Base-by-base conservation (phyloP, 92 coral and sea anemone species). In the Palythoa heliodiscus region DNA sequence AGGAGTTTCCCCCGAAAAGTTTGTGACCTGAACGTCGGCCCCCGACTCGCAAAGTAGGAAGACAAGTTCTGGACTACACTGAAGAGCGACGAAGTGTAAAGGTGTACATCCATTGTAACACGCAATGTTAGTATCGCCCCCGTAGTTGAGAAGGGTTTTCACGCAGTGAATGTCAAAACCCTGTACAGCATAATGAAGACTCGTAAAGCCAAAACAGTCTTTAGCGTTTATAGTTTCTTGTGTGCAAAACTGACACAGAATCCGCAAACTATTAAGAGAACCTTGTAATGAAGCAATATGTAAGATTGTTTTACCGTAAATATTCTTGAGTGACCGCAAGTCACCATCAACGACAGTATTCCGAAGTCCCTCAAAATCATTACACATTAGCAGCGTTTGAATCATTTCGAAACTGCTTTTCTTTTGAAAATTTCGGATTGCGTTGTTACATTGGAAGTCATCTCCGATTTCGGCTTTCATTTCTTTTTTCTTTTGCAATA, bases 151-250 rank as follows among this genome's bases (percentile, higher is more conserved):
- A 7, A 89, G 89, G 43, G 67, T 63, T 77, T 86, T 85, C 3
- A 87, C 92, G 39, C 89, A 85, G 83, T 89, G 54, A 24, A 86
- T 89, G 55, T 86, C 71, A 4, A 91, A 87, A 70, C 84, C 66
- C 40, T 87, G 89, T 0, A 90, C 93, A 15, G 95, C 93, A 75
- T 92, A 92, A 14, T 92, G 95, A 5, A 92, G 87, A 29, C 91
- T 87, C 5, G 89, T 78, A 68, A 71, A 89, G 19, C 95, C 91
- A 71, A 81, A 92, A 73, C 75, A 75, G 58, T 92, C 95, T 2
- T 82, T 22, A 15, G n/a, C 83, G 72, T 89, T 83, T 15, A 92
- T 38, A 1, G 75, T 78, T 53, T 81, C 76, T 40, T 10, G 48
- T n/a, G 69, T 80, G 50, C 86, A 78, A 25, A 23, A 15, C 47